A percentile compares a stretch with the other conserved stretches of the same genome.
Evolutionary conservation across 2,113 vertebrate species (phyloP).

Genomic region (Hemiscyllium ocellatum): DNA sequence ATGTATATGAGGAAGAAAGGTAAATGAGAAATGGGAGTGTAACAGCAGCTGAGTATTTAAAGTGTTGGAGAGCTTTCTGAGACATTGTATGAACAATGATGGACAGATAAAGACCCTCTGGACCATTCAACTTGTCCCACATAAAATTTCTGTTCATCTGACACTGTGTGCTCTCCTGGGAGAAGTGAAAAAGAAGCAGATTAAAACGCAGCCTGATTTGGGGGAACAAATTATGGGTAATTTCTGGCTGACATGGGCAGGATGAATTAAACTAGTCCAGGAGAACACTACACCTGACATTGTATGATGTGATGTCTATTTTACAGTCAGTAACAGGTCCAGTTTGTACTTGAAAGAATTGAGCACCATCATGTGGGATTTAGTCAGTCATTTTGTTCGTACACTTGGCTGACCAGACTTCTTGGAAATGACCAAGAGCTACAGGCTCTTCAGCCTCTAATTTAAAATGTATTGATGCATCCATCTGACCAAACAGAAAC

Average conservation of each 20-base stretch:
- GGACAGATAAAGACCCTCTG: background rate
- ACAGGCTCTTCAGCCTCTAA: background rate
- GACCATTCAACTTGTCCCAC: background rate
- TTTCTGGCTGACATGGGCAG: background rate
- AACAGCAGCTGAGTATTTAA: background rate
- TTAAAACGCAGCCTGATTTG: background rate
- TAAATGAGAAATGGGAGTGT: conserved; percentile 43
- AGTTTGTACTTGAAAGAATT: background rate
- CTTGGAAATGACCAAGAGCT: background rate
- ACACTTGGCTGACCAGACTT: too few relatives aligned
- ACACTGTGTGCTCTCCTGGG: background rate
- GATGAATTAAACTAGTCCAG: background rate
- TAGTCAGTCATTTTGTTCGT: background rate
- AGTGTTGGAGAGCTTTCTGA: background rate
- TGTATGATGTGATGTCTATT: background rate
- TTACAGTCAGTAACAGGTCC: background rate
- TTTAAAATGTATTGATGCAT: background rate
- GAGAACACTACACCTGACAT: background rate
- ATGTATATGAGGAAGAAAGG: conserved; percentile 99
- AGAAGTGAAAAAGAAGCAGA: background rate
- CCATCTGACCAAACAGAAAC: background rate
- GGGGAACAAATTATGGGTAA: background rate
- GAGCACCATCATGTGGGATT: background rate
- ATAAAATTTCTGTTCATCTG: background rate
- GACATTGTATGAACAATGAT: background rate